Conservation (phyloP, 2,113 vertebrate genomes). For the Cottus gobio region DNA sequence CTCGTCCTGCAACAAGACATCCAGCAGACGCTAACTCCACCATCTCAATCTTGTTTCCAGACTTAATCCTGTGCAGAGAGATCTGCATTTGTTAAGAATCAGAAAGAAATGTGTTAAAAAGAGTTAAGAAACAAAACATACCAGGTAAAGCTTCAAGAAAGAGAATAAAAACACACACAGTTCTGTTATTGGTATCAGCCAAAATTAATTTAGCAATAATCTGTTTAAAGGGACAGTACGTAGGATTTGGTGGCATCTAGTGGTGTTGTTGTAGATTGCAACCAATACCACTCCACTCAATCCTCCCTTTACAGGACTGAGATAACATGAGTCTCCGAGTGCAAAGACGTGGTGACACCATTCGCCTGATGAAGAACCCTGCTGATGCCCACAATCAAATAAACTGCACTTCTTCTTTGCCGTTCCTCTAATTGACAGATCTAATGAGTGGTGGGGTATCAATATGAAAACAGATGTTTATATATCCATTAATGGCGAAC, state of each 20-base stretch:
- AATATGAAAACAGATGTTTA: neutral
- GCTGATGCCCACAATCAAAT: neutral
- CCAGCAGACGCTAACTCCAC: conserved; percentile 14
- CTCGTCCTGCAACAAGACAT: neutral
- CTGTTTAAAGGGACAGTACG: too few relatives aligned
- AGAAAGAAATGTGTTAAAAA: conserved; percentile 9
- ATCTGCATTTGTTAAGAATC: conserved; percentile 5
- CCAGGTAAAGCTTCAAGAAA: neutral
- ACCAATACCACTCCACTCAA: too few relatives aligned
- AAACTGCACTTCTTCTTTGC: neutral
- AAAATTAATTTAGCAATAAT: too few relatives aligned
- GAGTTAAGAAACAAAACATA: neutral
- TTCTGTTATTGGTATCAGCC: neutral
- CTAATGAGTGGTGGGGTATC: neutral
- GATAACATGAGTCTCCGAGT: too few relatives aligned
- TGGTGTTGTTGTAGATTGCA: too few relatives aligned
- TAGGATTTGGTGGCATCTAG: too few relatives aligned
- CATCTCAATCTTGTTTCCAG: neutral
- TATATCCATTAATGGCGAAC: neutral
- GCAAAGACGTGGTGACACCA: too few relatives aligned
- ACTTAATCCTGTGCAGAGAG: neutral
- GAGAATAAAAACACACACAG: neutral
- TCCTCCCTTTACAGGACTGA: too few relatives aligned
- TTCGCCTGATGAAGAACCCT: neutral
- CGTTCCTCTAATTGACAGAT: neutral